A percentile compares a stretch with the other conserved stretches of the same genome.
phyloP scores from a whole-genome alignment of 2,113 vertebrate genomes.

The Daphoenositta chrysoptera region DNA sequence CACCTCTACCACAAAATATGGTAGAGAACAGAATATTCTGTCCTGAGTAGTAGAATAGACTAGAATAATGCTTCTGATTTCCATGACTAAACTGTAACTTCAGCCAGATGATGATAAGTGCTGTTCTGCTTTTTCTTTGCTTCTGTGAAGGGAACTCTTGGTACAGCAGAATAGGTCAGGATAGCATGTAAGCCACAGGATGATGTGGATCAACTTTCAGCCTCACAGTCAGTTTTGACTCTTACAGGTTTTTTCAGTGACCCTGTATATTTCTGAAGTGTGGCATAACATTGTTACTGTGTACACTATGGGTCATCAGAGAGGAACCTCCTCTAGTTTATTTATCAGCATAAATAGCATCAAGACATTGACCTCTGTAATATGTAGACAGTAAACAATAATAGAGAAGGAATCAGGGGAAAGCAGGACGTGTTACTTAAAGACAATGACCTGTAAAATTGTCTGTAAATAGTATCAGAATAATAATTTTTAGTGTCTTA shows the following conservation, averaged over 20 bases:
- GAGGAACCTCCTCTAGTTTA: background rate
- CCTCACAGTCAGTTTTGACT: background rate
- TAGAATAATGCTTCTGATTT: background rate
- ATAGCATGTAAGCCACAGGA: background rate
- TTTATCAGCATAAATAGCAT: background rate
- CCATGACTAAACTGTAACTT: background rate
- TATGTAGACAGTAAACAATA: background rate
- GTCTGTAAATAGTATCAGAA: background rate
- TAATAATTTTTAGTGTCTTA: background rate
- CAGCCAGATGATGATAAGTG: background rate
- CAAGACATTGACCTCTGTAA: background rate
- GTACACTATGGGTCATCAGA: background rate
- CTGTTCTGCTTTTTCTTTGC: background rate
- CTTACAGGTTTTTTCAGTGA: background rate
- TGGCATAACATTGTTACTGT: background rate
- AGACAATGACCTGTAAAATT: background rate
- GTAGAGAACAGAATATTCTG: background rate
- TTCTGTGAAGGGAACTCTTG: background rate
- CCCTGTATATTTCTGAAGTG: background rate
- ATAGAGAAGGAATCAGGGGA: background rate
- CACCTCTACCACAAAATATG: background rate
- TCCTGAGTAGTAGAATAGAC: background rate
- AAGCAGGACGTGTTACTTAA: background rate
- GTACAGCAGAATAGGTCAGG: background rate
- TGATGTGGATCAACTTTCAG: background rate